Percentiles rank a stretch among this genome's conserved stretches.
Evolutionary conservation across 2,888 invertebrate species (phyloP).

Genomic region (Phyllotreta cruciferae): DNA sequence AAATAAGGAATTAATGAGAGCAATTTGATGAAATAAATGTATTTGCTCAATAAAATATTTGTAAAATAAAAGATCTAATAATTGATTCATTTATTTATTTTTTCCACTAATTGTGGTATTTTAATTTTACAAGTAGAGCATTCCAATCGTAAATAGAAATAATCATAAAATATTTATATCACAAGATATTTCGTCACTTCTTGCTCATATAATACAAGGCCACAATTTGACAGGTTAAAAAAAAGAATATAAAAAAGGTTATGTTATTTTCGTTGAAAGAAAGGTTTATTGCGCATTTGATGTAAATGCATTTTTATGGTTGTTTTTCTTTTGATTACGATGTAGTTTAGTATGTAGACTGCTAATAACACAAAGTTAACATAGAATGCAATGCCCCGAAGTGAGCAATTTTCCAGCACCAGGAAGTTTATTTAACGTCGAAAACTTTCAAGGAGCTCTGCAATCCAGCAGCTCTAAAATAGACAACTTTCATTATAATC

Average conservation of each 20-base stretch:
- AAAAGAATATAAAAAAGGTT: not conserved
- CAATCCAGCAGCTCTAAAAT: slow-evolving; percentile 51
- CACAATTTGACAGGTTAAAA: too few relatives aligned
- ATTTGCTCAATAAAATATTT: too few relatives aligned
- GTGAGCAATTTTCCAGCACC: slow-evolving; percentile 64
- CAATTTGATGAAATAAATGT: too few relatives aligned
- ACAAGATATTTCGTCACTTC: too few relatives aligned
- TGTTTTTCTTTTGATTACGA: not conserved
- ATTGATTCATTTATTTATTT: too few relatives aligned
- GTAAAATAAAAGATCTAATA: too few relatives aligned
- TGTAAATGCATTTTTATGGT: not conserved
- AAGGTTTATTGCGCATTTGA: not conserved
- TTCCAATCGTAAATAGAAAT: too few relatives aligned
- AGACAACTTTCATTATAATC: slow-evolving; percentile 62
- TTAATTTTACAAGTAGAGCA: too few relatives aligned
- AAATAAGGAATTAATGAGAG: too few relatives aligned
- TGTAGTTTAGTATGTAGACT: not conserved
- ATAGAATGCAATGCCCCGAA: slow-evolving; percentile 66
- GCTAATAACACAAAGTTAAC: not conserved
- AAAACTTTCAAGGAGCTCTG: slow-evolving; percentile 48
- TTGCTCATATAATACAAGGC: too few relatives aligned
- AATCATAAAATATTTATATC: too few relatives aligned
- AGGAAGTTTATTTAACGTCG: slow-evolving; percentile 55
- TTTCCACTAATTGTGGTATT: too few relatives aligned
- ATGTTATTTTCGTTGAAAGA: not conserved